Base-by-base conservation (phyloP, 2,888 invertebrate genomes). In the Agonopterix alstromeriana region DNA sequence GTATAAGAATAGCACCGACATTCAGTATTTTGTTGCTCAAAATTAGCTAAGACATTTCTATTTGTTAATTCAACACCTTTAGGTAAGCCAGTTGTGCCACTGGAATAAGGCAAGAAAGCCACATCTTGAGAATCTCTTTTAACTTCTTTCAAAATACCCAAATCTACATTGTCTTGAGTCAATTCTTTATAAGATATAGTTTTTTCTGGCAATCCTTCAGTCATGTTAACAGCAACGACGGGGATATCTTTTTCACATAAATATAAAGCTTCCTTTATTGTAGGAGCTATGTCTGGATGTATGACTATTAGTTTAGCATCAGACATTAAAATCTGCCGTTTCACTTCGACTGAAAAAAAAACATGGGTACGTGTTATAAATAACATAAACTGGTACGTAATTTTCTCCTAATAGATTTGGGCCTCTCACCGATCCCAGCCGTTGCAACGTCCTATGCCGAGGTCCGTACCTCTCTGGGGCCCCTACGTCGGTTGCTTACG, bases 81-180 rank as follows among this genome's bases (percentile, higher is more conserved):
- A 0, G 94, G 93, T 42, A 93, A 61, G 0, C 97, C 96, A 0
- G 96, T 96, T 0, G 97, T 97, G 1, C 95, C 95, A 70, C 95
- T 95, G 2, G 96, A 96, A 81, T 94, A 96, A 0, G 95, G 95
- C 49, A 96, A 65, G 14, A 94, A 74, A 0, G 90, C 90, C 2
- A 92, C 76, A 58, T 94, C 93, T 8, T 92, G 82, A 1, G 86
- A 60, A 10, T 61, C 67, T 43, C 70, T 71, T 1, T 63, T 69
- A 36, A 82, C 77, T n/a, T 78, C 61, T 52, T 74, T 83, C 10
- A 91, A 58, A 43, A 81, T 68, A 52, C 85, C 79, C 35, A 86
- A 80, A 52, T 92, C 90, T n/a, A 90, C 73, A 58, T 67, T 64
- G 35, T 76, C 82, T 50, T 90, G 73, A 1, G 83, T 82, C 11